Evolutionary conservation across 2,888 invertebrate species (phyloP).

Genomic region (Arrhopalites spinosus): DNA sequence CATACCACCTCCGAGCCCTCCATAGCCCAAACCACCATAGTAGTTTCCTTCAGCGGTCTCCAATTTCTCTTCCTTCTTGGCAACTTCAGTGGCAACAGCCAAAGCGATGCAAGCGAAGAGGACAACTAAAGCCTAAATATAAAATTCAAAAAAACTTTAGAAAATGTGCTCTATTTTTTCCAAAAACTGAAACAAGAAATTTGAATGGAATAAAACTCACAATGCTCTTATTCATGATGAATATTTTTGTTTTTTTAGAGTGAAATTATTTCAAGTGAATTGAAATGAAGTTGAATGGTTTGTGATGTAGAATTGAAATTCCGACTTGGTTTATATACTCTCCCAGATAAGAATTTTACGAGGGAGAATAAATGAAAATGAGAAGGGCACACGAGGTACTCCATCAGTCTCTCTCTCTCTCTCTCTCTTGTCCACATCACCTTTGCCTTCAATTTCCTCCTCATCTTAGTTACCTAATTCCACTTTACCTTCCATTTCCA

Average conservation of each 20-base stretch:
- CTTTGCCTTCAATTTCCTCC: conserved; percentile 35
- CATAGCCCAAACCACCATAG: conserved; percentile 32
- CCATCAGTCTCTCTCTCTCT: too few relatives aligned
- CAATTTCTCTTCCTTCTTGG: conserved; percentile 36
- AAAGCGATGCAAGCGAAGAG: conserved; percentile 40
- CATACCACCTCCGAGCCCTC: not conserved
- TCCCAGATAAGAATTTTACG: too few relatives aligned
- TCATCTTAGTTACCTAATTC: not conserved
- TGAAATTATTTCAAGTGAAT: not conserved
- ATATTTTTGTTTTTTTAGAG: not conserved
- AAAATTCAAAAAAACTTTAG: too few relatives aligned
- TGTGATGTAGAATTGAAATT: conserved; percentile 20
- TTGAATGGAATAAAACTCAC: conserved; percentile 18
- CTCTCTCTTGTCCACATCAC: conserved; percentile 9
- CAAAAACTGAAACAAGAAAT: not conserved
- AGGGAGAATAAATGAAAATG: too few relatives aligned
- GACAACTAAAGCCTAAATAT: conserved; percentile 29
- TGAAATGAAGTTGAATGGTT: conserved; percentile 2
- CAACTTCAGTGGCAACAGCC: conserved; percentile 41
- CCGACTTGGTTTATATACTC: too few relatives aligned
- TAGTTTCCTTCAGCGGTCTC: conserved; percentile 40
- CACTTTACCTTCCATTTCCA: too few relatives aligned
- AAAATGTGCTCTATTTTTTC: too few relatives aligned
- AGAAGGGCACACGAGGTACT: too few relatives aligned
- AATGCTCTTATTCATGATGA: conserved; percentile 34